These are phyloP conservation scores for Lophura swinhoii DNA, from an alignment of 2,797 vertebrate species.

Conservation along the genomic window DNA sequence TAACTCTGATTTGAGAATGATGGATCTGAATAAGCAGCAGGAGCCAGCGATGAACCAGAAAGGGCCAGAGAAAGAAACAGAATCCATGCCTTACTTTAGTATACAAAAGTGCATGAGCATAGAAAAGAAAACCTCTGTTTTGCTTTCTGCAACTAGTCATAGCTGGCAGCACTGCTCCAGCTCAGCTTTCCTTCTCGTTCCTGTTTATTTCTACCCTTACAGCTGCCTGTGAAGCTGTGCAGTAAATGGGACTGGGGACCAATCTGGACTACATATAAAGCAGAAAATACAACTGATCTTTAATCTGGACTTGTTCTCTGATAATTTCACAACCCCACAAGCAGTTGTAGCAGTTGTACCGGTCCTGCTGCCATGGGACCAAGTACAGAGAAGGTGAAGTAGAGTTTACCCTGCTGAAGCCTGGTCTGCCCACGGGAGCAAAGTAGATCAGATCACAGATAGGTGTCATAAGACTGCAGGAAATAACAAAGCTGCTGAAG, in stretches of 20 bases:
- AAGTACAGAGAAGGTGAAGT: background rate
- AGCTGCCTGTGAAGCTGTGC: background rate
- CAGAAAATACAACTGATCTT: background rate
- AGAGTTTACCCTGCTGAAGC: background rate
- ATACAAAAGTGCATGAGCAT: background rate
- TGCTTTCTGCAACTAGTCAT: background rate
- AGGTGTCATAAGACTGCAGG: background rate
- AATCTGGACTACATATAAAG: background rate
- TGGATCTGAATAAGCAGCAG: accelerated
- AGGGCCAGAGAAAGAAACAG: background rate
- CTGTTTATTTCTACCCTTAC: background rate
- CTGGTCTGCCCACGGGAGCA: background rate
- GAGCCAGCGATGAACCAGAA: background rate
- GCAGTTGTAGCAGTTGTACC: accelerated
- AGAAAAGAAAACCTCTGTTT: background rate
- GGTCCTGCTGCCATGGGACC: background rate
- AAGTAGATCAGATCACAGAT: background rate
- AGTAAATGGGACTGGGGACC: background rate
- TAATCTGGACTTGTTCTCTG: background rate
- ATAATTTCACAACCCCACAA: background rate
- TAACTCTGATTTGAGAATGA: background rate
- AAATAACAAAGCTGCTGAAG: background rate
- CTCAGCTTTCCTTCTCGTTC: background rate
- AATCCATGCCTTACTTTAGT: background rate
- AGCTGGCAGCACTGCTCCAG: background rate